phyloP scores from a whole-genome alignment of 2,113 vertebrate species.

The Mesitornis unicolor region DNA sequence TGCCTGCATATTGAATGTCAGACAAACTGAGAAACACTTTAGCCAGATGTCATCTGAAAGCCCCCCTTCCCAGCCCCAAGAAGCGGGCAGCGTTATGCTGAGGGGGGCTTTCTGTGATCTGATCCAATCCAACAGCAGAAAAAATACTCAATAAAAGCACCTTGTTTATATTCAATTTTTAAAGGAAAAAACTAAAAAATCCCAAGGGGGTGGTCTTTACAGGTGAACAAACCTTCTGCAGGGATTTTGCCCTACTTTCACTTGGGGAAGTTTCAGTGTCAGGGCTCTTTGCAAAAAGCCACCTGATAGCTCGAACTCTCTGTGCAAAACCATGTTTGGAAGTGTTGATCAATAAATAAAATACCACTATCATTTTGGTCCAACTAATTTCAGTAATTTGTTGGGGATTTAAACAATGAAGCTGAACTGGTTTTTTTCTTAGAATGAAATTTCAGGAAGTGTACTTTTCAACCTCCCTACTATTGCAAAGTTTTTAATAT shows the following conservation, averaged over 20 bases:
- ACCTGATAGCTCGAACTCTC: not conserved
- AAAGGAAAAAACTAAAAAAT: not conserved
- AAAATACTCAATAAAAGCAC: not conserved
- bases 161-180: not conserved
- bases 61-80: not conserved
- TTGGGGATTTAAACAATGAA: not conserved
- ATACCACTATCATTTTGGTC: not conserved
- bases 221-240: not conserved
- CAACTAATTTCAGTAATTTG: not conserved
- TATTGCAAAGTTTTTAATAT: not conserved
- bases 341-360: not conserved
- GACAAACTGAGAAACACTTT: not conserved
- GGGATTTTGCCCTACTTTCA: not conserved
- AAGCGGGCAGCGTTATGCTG: not conserved
- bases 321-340: not conserved
- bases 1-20: not conserved
- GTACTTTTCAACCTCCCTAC: not conserved
- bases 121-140: not conserved
- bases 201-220: accelerated
- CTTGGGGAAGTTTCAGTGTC: accelerated
- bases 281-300: not conserved
- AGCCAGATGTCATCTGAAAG: not conserved
- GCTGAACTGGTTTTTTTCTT: not conserved
- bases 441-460: not conserved
- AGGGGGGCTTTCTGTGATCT: not conserved